Conservation (phyloP, 2,113 vertebrate species). For the Corythoichthys haematopterus region DNA sequence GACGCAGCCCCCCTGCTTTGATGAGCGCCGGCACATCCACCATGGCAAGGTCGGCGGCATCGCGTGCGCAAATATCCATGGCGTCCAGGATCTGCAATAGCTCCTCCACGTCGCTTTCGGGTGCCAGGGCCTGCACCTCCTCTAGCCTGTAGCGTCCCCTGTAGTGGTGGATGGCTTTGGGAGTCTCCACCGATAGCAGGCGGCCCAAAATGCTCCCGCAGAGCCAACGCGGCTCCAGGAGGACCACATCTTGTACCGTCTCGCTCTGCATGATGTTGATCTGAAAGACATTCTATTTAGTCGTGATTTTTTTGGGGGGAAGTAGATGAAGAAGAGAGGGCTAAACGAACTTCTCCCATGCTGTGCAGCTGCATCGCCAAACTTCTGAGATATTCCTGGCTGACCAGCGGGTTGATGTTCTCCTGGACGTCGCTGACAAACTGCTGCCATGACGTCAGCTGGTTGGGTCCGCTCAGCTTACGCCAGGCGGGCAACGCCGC, state of each 20-base stretch:
- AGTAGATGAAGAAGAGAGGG: no score
- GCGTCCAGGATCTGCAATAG: constrained; percentile 93
- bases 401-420: constrained; percentile 92
- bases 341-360: constrained; percentile 80
- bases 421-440: constrained; percentile 92
- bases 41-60: constrained; percentile 86
- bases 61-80: constrained; percentile 95
- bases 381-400: constrained; percentile 82
- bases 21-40: constrained; percentile 95
- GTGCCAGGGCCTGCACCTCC: constrained; percentile 87
- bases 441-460: constrained; percentile 93
- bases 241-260: constrained; percentile 95
- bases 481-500: constrained; percentile 86
- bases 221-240: constrained; percentile 95
- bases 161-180: constrained; percentile 95
- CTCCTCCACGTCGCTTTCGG: constrained; percentile 90
- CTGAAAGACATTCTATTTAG: constrained; percentile 57
- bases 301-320: no score
- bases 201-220: constrained; percentile 85
- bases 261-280: constrained; percentile 98
- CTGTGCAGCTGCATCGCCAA: constrained; percentile 89
- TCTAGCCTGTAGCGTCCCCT: constrained; percentile 92
- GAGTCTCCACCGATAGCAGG: constrained; percentile 88
- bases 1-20: constrained; percentile 88
- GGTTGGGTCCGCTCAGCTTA: constrained; percentile 90